These are phyloP conservation scores for Mongoloraphidia duomilia DNA, from an alignment of 2,888 invertebrate species.

Conservation along the genomic window DNA sequence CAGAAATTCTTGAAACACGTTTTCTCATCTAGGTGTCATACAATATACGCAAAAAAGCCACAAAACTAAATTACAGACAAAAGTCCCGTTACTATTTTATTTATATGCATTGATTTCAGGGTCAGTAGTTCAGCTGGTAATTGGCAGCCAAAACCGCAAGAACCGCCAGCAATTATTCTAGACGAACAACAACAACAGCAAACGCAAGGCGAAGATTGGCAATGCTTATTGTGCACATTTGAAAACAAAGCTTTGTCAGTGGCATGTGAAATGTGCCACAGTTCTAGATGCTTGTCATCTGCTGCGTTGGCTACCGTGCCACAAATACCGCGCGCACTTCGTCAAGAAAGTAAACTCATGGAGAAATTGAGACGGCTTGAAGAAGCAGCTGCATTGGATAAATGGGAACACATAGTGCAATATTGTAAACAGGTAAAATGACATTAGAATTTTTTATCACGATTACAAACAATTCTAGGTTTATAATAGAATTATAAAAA, in stretches of 20 bases:
- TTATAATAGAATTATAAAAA: too few relatives aligned
- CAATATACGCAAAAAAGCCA: too few relatives aligned
- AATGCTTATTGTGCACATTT: conserved; percentile 68
- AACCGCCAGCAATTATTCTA: neutral
- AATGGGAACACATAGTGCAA: conserved; percentile 82
- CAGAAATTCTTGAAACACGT: too few relatives aligned
- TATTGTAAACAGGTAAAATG: conserved; percentile 66
- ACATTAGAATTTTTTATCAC: neutral
- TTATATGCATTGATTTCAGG: too few relatives aligned
- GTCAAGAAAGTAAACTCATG: conserved; percentile 68
- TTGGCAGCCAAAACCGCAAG: neutral
- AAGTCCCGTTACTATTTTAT: too few relatives aligned
- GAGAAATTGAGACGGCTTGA: conserved; percentile 68
- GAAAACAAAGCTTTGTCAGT: conserved; percentile 45
- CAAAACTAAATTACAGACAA: too few relatives aligned
- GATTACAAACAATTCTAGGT: neutral
- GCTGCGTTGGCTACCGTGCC: conserved; percentile 27
- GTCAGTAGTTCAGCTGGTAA: too few relatives aligned
- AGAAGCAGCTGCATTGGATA: conserved; percentile 74
- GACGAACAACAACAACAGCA: conserved; percentile 5
- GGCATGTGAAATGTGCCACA: conserved; percentile 65
- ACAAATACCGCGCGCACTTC: conserved; percentile 30
- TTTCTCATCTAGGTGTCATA: too few relatives aligned
- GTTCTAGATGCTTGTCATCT: conserved; percentile 5
- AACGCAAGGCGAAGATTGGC: conserved; percentile 41